These are phyloP conservation scores for Pycnomerus fuliginosus DNA, from an alignment of 2,888 invertebrate species.

Conservation along the genomic window DNA sequence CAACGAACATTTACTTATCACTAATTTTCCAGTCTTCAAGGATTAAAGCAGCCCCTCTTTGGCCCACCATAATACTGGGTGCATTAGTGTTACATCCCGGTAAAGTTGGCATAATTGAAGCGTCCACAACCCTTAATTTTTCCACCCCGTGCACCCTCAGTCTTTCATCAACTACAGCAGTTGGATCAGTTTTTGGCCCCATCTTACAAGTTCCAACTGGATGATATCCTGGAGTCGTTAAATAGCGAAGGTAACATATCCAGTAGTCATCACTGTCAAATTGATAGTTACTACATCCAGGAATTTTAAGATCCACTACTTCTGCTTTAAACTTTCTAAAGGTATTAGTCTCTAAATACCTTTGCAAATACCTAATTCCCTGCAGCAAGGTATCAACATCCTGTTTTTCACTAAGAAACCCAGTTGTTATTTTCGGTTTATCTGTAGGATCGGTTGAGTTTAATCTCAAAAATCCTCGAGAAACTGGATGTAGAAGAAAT, in stretches of 20 bases:
- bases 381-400: conserved; percentile 58
- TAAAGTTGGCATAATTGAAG: conserved; percentile 78
- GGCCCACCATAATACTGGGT: conserved; percentile 51
- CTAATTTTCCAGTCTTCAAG: conserved; percentile 40
- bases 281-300: conserved; percentile 53
- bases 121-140: conserved; percentile 72
- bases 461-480: background rate
- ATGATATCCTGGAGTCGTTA: conserved; percentile 40
- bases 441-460: background rate
- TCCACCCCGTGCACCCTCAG: conserved; percentile 67
- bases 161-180: conserved; percentile 70
- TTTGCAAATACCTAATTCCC: conserved; percentile 52
- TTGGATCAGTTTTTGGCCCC: conserved; percentile 61
- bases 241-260: conserved; percentile 51
- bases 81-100: conserved; percentile 62
- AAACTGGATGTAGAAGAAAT: background rate
- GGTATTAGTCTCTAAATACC: conserved; percentile 49
- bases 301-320: conserved; percentile 45
- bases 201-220: conserved; percentile 55
- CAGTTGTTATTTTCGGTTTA: conserved; percentile 55
- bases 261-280: conserved; percentile 55
- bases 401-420: conserved; percentile 60
- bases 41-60: conserved; percentile 55
- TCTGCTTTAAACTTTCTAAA: conserved; percentile 49
- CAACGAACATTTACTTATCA: too few relatives aligned